phyloP scores from a whole-genome alignment of 2,797 vertebrate genomes.

The Tamandua tetradactyla region DNA sequence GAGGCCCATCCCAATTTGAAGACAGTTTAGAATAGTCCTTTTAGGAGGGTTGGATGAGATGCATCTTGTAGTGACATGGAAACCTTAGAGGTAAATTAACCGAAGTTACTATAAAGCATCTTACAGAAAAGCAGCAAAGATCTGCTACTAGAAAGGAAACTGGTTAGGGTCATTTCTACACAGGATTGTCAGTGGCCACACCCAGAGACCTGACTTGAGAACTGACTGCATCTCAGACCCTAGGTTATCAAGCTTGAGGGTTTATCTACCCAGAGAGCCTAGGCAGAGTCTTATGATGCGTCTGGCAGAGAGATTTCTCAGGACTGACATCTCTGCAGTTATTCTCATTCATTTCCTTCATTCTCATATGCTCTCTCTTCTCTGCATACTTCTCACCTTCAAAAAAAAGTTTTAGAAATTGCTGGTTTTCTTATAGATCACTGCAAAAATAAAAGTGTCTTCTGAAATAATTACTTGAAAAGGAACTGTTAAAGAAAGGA shows the following conservation, averaged over 20 bases:
- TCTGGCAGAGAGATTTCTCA: neutral
- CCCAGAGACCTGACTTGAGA: neutral
- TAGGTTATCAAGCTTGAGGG: neutral
- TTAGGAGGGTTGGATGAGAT: neutral
- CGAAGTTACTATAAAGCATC: neutral
- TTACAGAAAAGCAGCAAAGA: neutral
- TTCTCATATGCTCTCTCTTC: neutral
- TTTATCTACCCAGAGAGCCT: neutral
- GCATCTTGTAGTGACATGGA: neutral
- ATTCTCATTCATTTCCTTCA: neutral
- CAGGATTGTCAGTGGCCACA: neutral
- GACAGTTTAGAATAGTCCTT: neutral
- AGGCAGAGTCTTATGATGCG: neutral
- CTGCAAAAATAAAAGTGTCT: neutral
- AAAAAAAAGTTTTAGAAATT: slow-evolving; percentile 22
- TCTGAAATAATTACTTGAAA: neutral
- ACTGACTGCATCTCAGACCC: neutral
- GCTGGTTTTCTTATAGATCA: neutral
- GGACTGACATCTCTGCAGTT: neutral
- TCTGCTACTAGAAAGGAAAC: neutral
- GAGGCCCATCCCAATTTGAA: neutral
- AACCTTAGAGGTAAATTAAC: neutral
- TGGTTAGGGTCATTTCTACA: neutral
- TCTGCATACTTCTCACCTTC: neutral
- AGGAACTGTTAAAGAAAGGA: neutral